Conservation (phyloP, 1,140 invertebrate genomes). For the Protaetia brevitarsis region DNA sequence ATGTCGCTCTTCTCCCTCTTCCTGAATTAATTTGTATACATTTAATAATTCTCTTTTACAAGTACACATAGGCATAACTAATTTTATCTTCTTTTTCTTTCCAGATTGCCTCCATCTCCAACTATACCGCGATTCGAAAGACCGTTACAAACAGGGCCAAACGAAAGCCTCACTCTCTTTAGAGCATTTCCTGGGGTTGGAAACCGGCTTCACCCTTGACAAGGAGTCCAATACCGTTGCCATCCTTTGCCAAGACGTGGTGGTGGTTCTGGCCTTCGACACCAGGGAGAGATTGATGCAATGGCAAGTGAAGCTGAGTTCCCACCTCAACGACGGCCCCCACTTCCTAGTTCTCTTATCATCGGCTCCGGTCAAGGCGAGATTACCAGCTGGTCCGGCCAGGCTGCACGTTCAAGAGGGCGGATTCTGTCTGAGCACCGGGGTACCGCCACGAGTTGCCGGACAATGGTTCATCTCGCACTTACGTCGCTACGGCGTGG, state of each 20-base stretch:
- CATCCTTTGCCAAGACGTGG: conserved; percentile 87
- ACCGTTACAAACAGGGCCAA: conserved; percentile 81
- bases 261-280: conserved; percentile 83
- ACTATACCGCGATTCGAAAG: conserved; percentile 84
- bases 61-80: not conserved
- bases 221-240: conserved; percentile 90
- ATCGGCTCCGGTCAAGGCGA: conserved; percentile 68
- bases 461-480: conserved; percentile 46
- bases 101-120: conserved; percentile 88
- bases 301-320: conserved; percentile 81
- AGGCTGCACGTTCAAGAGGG: conserved; percentile 76
- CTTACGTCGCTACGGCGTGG: conserved; percentile 75
- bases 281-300: conserved; percentile 82
- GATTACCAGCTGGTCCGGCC: conserved; percentile 71
- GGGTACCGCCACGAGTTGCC: conserved; percentile 64
- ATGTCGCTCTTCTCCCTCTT: no score
- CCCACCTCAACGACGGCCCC: conserved; percentile 76
- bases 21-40: no score
- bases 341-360: conserved; percentile 78
- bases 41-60: not conserved
- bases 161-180: conserved; percentile 83
- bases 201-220: conserved; percentile 84
- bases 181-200: conserved; percentile 80
- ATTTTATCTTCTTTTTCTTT: conserved; percentile 45
- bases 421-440: conserved; percentile 76